These are phyloP conservation scores for Leucophora obtusa DNA, from an alignment of 2,888 invertebrate species.

Conservation along the genomic window DNA sequence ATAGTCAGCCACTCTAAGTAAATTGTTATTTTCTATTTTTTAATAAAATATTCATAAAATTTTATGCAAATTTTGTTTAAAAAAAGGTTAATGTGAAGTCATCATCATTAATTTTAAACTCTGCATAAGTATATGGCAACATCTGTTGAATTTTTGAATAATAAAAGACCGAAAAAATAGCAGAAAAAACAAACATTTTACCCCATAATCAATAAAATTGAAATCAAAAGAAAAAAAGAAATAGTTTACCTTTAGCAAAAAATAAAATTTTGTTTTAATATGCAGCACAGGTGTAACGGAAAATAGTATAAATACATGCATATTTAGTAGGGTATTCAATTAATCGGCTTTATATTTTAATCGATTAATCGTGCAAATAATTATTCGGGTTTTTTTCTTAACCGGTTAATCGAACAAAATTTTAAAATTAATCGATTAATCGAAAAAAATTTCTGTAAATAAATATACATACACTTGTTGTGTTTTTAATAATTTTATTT, in stretches of 20 bases:
- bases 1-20: too few species aligned
- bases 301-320: too few species aligned
- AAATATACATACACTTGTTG: too few species aligned
- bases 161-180: constrained; percentile 9
- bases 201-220: constrained; percentile 32
- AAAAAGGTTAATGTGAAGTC: constrained; percentile 56
- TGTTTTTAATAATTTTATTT: too few species aligned
- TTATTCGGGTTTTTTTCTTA: too few species aligned
- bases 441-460: too few species aligned
- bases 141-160: constrained; percentile 43
- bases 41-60: background rate
- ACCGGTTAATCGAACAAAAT: too few species aligned
- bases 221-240: constrained; percentile 24
- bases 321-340: too few species aligned
- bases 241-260: constrained; percentile 2
- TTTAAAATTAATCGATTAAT: too few species aligned
- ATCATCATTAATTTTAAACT: constrained; percentile 62
- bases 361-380: too few species aligned
- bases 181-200: constrained; percentile 20
- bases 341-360: too few species aligned
- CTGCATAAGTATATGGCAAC: constrained; percentile 52
- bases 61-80: constrained; percentile 44
- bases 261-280: background rate
- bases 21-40: too few species aligned
- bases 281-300: constrained; percentile 28